phyloP scores from a whole-genome alignment of 2,888 invertebrate genomes.

The Hirtodrosophila duncani region DNA sequence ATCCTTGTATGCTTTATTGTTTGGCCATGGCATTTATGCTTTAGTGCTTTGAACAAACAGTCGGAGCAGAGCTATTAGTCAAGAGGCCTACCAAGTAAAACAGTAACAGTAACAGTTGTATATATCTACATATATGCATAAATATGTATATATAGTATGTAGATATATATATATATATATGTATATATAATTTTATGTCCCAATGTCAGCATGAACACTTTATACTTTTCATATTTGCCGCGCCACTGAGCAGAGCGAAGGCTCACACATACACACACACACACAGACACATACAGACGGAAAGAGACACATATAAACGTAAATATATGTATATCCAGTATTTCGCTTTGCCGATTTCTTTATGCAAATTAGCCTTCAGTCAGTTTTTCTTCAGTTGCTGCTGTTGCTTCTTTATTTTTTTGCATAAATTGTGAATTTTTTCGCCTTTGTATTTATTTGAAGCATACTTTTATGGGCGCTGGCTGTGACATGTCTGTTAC shows the following conservation, averaged over 20 bases:
- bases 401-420: slow-evolving; percentile 34
- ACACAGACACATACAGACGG: neutral
- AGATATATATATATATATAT: neutral
- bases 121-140: neutral
- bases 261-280: neutral
- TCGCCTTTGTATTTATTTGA: slow-evolving; percentile 25
- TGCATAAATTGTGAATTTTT: slow-evolving; percentile 66
- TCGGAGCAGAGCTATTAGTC: slow-evolving; percentile 48
- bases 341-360: slow-evolving; percentile 59
- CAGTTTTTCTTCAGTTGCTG: slow-evolving; percentile 22
- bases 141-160: neutral
- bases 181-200: slow-evolving; percentile 44
- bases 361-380: slow-evolving; percentile 63
- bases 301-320: slow-evolving; percentile 1
- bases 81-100: slow-evolving; percentile 54
- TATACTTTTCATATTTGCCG: slow-evolving; percentile 62
- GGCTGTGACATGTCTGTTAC: slow-evolving; percentile 45
- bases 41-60: slow-evolving; percentile 45
- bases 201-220: slow-evolving; percentile 68
- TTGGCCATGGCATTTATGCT: slow-evolving; percentile 39
- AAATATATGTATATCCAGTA: slow-evolving; percentile 12
- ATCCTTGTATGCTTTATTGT: slow-evolving; percentile 16
- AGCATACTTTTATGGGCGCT: slow-evolving; percentile 52
- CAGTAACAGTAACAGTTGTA: slow-evolving; percentile 39
- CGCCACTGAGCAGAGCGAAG: slow-evolving; percentile 47